Conservation (phyloP, 2,888 invertebrate genomes). For the Orthosia gracilis region DNA sequence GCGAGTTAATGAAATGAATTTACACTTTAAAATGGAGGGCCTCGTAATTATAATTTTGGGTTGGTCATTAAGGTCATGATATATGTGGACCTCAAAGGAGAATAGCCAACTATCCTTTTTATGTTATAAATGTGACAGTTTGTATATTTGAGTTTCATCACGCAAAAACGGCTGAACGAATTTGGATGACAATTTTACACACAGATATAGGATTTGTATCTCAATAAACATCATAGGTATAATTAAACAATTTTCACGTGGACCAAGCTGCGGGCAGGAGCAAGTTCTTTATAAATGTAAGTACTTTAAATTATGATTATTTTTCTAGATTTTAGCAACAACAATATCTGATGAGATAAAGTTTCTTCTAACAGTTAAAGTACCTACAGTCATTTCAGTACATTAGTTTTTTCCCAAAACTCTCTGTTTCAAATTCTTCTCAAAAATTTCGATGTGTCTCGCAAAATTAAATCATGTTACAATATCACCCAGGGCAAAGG, state of each 20-base stretch:
- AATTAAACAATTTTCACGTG: too few species aligned
- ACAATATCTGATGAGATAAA: background rate
- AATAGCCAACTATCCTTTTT: too few species aligned
- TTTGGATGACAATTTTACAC: too few species aligned
- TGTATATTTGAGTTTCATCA: too few species aligned
- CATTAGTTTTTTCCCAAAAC: background rate
- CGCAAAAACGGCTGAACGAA: too few species aligned
- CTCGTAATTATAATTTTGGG: background rate
- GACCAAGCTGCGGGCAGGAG: too few species aligned
- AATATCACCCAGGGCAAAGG: constrained; percentile 43
- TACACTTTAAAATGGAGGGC: background rate
- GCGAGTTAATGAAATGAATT: background rate
- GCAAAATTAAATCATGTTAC: constrained; percentile 47
- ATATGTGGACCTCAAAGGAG: background rate
- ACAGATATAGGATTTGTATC: too few species aligned
- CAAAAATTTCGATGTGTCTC: constrained; percentile 13
- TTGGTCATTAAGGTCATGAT: background rate
- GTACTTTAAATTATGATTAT: too few species aligned
- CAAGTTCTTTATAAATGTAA: too few species aligned
- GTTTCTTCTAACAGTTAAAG: background rate
- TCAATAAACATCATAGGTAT: too few species aligned
- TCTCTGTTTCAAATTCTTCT: constrained; percentile 11
- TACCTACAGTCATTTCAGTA: background rate
- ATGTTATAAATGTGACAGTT: too few species aligned
- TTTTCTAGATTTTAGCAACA: background rate